A percentile compares a stretch with the other conserved stretches of the same genome.
These are phyloP conservation scores for Drosophila guanche DNA, from an alignment of 1,140 invertebrate species.

Conservation along the genomic window DNA sequence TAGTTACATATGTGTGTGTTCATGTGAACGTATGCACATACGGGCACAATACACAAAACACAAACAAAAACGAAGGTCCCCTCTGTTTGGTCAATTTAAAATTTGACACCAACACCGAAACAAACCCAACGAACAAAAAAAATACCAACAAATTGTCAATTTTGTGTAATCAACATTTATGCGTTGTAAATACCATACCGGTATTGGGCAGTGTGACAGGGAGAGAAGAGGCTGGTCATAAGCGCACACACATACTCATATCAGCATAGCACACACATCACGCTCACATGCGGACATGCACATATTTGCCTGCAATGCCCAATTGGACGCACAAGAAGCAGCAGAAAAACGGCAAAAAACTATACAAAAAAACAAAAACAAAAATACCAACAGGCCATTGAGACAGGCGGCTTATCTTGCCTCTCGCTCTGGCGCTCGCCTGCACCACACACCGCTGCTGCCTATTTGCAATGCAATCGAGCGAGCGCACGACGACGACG, in stretches of 20 bases:
- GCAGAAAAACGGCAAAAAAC: slow-evolving; percentile 36
- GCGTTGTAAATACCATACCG: slow-evolving; percentile 53
- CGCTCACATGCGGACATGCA: slow-evolving; percentile 11
- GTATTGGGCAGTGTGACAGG: slow-evolving; percentile 37
- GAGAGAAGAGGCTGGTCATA: slow-evolving; percentile 58
- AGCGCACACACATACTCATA: slow-evolving; percentile 21
- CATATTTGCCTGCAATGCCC: slow-evolving; percentile 58
- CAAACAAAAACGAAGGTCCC: no score
- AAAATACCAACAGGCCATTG: slow-evolving; percentile 4
- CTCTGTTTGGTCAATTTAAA: slow-evolving; percentile 1
- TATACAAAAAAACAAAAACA: slow-evolving; percentile 30
- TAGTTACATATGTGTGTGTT: no score
- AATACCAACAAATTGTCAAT: slow-evolving; percentile 62
- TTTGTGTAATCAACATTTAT: slow-evolving; percentile 77
- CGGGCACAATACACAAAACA: no score
- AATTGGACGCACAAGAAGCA: slow-evolving; percentile 48
- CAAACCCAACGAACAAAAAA: slow-evolving; percentile 8
- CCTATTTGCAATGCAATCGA: slow-evolving; percentile 42
- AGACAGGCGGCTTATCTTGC: background rate
- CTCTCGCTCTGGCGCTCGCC: slow-evolving; percentile 37
- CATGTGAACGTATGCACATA: no score
- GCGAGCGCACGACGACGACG: slow-evolving; percentile 34
- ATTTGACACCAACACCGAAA: slow-evolving; percentile 2
- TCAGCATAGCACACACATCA: slow-evolving; percentile 11
- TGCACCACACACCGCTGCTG: slow-evolving; percentile 30